Conservation (phyloP, 2,888 invertebrate genomes). For the Hyalella azteca region DNA sequence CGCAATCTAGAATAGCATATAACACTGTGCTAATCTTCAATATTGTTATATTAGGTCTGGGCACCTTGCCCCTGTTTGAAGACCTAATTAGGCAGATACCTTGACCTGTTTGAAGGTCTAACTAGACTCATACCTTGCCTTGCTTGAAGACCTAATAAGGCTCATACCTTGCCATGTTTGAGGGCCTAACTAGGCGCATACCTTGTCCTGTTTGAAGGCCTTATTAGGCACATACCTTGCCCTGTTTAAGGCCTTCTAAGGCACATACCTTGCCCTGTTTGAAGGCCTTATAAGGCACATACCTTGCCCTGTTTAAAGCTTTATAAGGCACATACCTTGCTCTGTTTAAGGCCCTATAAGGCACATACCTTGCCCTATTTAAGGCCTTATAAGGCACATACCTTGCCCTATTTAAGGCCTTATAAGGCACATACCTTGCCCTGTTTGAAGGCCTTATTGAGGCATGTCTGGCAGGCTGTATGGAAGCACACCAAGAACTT, state of each 20-base stretch:
- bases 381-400: not conserved
- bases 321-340: slow-evolving; percentile 43
- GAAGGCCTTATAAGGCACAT: not conserved
- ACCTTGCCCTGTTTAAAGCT: slow-evolving; percentile 49
- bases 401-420: not conserved
- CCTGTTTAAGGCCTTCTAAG: not conserved
- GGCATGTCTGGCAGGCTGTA: slow-evolving; percentile 50
- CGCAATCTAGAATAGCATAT: no score
- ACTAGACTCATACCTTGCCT: slow-evolving; percentile 43
- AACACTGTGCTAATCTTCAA: no score
- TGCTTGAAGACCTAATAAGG: no score
- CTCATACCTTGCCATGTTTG: not conserved
- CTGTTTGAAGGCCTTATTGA: slow-evolving; percentile 47
- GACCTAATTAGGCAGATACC: slow-evolving; percentile 30
- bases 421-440: slow-evolving; percentile 46
- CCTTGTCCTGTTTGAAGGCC: no score
- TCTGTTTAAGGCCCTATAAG: no score
- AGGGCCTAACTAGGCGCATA: not conserved
- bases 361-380: not conserved
- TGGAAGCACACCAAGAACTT: slow-evolving; percentile 57
- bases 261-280: not conserved
- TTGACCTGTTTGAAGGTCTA: slow-evolving; percentile 48
- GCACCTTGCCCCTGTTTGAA: no score
- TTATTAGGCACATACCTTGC: not conserved
- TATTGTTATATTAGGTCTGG: no score